Conservation (phyloP, 2,113 vertebrate species). For the Ibidorhyncha struthersii region DNA sequence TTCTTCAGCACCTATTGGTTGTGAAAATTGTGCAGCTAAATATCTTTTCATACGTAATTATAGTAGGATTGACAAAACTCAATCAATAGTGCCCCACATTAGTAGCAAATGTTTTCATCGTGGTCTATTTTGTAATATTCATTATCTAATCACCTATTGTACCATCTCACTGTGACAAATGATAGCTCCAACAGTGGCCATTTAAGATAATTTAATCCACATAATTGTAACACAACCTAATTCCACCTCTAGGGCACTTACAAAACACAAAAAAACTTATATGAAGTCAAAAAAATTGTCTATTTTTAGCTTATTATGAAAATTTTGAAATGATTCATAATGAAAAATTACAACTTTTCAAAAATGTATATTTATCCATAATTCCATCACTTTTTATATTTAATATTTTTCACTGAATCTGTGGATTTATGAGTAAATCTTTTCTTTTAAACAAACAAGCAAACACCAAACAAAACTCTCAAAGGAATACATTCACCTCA, state of each 20-base stretch:
- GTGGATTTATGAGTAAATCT: background rate
- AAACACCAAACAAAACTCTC: background rate
- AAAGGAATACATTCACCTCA: background rate
- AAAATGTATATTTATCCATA: background rate
- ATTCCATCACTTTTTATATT: background rate
- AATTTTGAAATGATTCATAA: background rate
- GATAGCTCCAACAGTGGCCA: background rate
- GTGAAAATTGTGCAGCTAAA: background rate
- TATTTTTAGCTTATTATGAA: background rate
- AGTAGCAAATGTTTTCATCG: background rate
- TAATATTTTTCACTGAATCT: background rate
- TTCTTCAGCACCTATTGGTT: background rate
- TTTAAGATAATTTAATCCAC: background rate
- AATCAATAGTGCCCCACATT: background rate
- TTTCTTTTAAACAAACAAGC: background rate
- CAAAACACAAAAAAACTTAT: background rate
- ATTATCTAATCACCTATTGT: background rate
- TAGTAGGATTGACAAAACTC: background rate
- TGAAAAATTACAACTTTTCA: background rate
- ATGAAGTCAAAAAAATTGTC: background rate
- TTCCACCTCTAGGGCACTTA: background rate
- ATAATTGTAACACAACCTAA: background rate
- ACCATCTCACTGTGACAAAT: background rate
- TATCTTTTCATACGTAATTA: background rate
- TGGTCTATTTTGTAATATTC: background rate